phyloP scores from a whole-genome alignment of 2,797 vertebrate species.

The Taeniopygia guttata region DNA sequence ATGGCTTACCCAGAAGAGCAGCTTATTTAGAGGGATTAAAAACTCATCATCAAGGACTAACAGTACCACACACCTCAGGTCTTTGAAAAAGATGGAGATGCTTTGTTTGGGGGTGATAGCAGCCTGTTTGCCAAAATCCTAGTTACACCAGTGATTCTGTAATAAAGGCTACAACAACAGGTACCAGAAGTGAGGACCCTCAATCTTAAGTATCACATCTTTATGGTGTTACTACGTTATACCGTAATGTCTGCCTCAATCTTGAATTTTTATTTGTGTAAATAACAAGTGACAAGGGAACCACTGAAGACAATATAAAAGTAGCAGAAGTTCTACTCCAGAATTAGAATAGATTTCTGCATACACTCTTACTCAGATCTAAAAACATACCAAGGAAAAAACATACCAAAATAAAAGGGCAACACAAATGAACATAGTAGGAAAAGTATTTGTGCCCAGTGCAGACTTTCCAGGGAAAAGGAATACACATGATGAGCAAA shows the following conservation, averaged over 20 bases:
- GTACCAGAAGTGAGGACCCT: neutral
- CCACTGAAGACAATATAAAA: slow-evolving; percentile 21
- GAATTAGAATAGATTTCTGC: slow-evolving; percentile 42
- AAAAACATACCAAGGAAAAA: slow-evolving; percentile 69
- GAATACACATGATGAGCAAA: slow-evolving; percentile 74
- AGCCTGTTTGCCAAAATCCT: neutral
- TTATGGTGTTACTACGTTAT: neutral
- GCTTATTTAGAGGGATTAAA: slow-evolving; percentile 26
- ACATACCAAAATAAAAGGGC: slow-evolving; percentile 71
- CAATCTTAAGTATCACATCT: neutral
- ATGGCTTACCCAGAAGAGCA: neutral
- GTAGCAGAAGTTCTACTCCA: slow-evolving; percentile 53
- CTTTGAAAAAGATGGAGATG: slow-evolving; percentile 9
- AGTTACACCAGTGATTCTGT: neutral
- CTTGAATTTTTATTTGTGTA: neutral
- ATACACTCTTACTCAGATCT: slow-evolving; percentile 28
- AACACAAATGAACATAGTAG: slow-evolving; percentile 76
- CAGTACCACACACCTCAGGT: slow-evolving; percentile 7
- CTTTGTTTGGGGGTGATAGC: neutral
- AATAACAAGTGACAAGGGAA: neutral
- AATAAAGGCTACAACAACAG: neutral
- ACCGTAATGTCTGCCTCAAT: neutral
- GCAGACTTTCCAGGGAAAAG: slow-evolving; percentile 69
- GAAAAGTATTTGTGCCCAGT: slow-evolving; percentile 73
- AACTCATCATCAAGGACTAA: slow-evolving; percentile 13